These are phyloP conservation scores for Halisarca cf. caerulea DNA, from an alignment of 37 sponge, comb jelly and placozoan genomes.

Conservation along the genomic window DNA sequence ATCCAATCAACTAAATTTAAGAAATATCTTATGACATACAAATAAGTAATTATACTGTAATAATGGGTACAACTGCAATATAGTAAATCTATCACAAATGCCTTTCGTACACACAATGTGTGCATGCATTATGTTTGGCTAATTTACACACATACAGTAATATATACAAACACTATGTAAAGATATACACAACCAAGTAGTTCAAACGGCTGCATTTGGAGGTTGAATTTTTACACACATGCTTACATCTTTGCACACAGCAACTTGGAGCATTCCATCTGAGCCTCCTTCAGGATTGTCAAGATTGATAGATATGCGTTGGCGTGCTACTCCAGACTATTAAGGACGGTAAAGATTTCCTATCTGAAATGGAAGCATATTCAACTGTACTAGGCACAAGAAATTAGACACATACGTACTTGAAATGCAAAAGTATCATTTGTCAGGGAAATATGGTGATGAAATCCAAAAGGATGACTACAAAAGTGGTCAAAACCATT, in stretches of 20 bases:
- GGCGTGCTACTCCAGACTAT: not conserved
- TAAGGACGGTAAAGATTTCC: not conserved
- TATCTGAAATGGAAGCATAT: not conserved
- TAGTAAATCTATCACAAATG: too few relatives aligned
- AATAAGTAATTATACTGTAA: too few relatives aligned
- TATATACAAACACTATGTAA: too few relatives aligned
- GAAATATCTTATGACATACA: too few relatives aligned
- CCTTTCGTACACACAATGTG: too few relatives aligned
- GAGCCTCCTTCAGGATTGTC: not conserved
- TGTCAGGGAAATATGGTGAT: not conserved
- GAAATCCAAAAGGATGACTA: not conserved
- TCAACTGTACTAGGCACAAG: not conserved
- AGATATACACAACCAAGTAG: too few relatives aligned
- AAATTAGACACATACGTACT: not conserved
- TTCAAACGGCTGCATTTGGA: too few relatives aligned
- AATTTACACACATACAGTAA: too few relatives aligned
- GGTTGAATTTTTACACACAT: too few relatives aligned
- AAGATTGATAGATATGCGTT: not conserved
- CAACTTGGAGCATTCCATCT: not conserved
- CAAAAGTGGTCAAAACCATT: not conserved
- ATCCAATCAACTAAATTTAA: not conserved
- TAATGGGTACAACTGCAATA: too few relatives aligned
- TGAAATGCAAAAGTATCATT: not conserved
- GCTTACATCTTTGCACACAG: not conserved
- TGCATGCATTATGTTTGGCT: too few relatives aligned